Conservation (phyloP, 2,888 invertebrate species). For the Polydrusus tereticollis region DNA sequence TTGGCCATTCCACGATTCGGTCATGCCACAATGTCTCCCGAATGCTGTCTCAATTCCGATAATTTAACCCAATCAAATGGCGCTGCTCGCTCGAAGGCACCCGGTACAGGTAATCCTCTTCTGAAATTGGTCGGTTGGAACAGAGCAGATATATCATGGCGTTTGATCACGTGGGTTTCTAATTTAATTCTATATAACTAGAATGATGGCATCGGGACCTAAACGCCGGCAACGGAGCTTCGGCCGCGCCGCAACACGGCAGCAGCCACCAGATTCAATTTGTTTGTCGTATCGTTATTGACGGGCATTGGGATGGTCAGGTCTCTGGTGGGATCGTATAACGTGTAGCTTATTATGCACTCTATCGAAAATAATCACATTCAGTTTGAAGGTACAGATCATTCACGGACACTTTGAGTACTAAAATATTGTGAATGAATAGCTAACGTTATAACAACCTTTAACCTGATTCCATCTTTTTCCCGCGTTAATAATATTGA, state of each 20-base stretch:
- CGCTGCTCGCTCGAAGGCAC: conserved; percentile 41
- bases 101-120: conserved; percentile 48
- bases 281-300: conserved; percentile 62
- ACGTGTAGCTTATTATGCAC: background rate
- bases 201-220: conserved; percentile 45
- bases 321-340: conserved; percentile 35
- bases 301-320: conserved; percentile 55
- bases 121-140: conserved; percentile 48
- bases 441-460: too few relatives aligned
- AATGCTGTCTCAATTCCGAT: conserved; percentile 46
- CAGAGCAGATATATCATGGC: conserved; percentile 48
- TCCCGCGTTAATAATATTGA: too few relatives aligned
- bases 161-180: conserved; percentile 55
- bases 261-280: conserved; percentile 58
- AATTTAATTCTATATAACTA: conserved; percentile 57
- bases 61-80: conserved; percentile 48
- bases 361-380: conserved; percentile 3
- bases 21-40: conserved; percentile 30
- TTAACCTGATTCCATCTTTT: too few relatives aligned
- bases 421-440: too few relatives aligned
- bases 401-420: too few relatives aligned
- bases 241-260: conserved; percentile 48
- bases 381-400: background rate
- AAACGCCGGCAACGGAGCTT: conserved; percentile 40
- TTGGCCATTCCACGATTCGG: conserved; percentile 1